Conservation (phyloP, 2,797 vertebrate genomes). For the Dromococcyx pavoninus region DNA sequence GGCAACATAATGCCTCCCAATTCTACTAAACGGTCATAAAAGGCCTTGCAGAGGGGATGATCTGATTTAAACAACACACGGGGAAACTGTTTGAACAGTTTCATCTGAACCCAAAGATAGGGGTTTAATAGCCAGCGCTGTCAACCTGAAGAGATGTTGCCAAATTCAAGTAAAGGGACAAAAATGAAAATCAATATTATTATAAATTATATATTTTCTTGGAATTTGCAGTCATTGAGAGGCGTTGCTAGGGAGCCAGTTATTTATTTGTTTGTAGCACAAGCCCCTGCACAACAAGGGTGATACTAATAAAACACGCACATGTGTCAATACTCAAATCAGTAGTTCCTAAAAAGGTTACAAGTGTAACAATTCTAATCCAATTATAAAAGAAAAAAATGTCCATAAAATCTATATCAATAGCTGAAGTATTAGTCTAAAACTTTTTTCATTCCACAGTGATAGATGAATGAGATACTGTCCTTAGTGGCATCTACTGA, state of each 20-base stretch:
- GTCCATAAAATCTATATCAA: neutral
- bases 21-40: neutral
- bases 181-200: conserved; percentile 31
- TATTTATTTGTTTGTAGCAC: neutral
- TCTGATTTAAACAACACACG: neutral
- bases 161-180: neutral
- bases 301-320: neutral
- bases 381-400: conserved; percentile 10
- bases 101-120: neutral
- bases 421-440: neutral
- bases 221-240: neutral
- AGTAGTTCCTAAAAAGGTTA: neutral
- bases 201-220: conserved; percentile 10
- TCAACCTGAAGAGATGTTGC: neutral
- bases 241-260: neutral
- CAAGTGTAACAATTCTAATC: neutral
- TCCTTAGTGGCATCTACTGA: neutral
- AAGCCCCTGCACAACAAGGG: neutral
- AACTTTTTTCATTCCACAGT: neutral
- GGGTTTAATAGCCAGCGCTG: neutral
- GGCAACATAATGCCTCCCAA: neutral
- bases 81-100: neutral
- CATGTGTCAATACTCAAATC: neutral
- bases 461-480: neutral
- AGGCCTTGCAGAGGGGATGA: neutral